Conservation (phyloP, 2,888 invertebrate species). For the Ceratothoa steindachneri region DNA sequence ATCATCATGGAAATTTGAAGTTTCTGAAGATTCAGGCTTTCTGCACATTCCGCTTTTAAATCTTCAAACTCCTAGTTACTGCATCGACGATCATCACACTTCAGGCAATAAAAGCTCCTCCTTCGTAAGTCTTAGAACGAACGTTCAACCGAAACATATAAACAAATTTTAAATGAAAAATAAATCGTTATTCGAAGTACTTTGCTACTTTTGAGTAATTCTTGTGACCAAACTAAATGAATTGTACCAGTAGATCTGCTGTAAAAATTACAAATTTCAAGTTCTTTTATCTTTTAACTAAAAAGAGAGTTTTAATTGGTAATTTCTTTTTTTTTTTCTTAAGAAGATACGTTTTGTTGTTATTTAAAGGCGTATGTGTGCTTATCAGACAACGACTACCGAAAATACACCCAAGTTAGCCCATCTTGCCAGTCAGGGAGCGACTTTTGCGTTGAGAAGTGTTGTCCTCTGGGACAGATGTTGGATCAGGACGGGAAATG, state of each 20-base stretch:
- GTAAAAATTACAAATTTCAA: not conserved
- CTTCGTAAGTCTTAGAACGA: not conserved
- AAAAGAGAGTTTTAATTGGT: not conserved
- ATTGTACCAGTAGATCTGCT: not conserved
- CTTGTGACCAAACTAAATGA: no score
- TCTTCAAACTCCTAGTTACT: slow-evolving; percentile 1
- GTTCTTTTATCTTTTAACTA: not conserved
- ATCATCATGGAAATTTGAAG: not conserved
- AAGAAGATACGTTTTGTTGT: no score
- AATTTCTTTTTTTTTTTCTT: not conserved
- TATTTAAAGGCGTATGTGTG: not conserved
- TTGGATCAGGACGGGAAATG: slow-evolving; percentile 9
- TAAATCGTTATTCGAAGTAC: no score
- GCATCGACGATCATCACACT: not conserved
- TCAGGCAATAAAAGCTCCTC: not conserved
- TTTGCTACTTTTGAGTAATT: no score
- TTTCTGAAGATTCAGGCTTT: not conserved
- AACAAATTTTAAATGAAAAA: no score
- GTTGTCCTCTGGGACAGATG: slow-evolving; percentile 35
- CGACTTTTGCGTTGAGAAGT: slow-evolving; percentile 41
- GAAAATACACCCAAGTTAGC: not conserved
- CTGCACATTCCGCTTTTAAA: not conserved
- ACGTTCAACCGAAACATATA: no score
- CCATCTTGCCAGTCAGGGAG: slow-evolving; percentile 10
- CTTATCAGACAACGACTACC: not conserved